These are phyloP conservation scores for Tanytarsus gracilentus DNA, from an alignment of 2,888 invertebrate genomes.

Conservation along the genomic window DNA sequence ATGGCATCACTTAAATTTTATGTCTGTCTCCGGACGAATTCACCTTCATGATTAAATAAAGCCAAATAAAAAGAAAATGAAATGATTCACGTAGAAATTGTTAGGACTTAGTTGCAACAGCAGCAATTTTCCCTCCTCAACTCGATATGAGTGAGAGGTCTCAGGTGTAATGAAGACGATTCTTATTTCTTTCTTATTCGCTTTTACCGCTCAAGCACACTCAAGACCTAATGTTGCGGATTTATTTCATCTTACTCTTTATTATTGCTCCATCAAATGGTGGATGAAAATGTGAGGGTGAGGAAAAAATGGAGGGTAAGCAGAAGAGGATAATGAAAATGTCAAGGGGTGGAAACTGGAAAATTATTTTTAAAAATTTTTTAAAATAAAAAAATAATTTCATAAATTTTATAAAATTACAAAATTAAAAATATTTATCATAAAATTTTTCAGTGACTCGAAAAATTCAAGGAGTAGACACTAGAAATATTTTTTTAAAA, in stretches of 20 bases:
- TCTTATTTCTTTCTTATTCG: not conserved
- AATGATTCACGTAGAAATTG: constrained; percentile 16
- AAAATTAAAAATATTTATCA: too few relatives aligned
- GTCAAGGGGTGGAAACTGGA: too few relatives aligned
- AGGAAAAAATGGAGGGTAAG: not conserved
- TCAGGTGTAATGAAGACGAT: constrained; percentile 27
- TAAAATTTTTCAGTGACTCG: too few relatives aligned
- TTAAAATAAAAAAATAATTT: too few relatives aligned
- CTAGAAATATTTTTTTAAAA: constrained; percentile 2
- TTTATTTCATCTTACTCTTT: constrained; percentile 24
- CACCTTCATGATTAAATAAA: constrained; percentile 3
- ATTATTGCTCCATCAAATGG: constrained; percentile 25
- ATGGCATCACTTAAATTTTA: too few relatives aligned
- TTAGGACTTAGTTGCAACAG: not conserved
- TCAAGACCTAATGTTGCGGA: constrained; percentile 15
- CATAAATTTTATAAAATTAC: too few relatives aligned
- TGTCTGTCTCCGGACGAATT: too few relatives aligned
- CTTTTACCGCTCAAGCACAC: constrained; percentile 11
- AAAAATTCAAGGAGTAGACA: too few relatives aligned
- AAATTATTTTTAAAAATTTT: too few relatives aligned
- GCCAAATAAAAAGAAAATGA: not conserved
- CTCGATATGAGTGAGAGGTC: constrained; percentile 1
- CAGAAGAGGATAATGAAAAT: constrained; percentile 7
- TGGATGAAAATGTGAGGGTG: not conserved
- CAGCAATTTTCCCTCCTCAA: constrained; percentile 1